phyloP scores from a whole-genome alignment of 2,113 vertebrate genomes.

The Tyrannus savana region DNA sequence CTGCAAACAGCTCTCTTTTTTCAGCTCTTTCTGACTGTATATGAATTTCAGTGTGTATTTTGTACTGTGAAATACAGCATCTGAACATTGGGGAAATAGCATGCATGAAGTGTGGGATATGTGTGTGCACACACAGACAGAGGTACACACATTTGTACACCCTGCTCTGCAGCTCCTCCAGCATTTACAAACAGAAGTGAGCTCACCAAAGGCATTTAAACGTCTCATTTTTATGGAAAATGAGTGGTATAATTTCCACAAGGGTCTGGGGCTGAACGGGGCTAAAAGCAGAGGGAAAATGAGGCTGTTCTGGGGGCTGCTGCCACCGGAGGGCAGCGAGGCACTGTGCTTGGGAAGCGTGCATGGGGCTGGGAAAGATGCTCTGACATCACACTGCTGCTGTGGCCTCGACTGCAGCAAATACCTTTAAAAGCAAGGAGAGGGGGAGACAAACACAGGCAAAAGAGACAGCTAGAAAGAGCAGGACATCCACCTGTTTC shows the following conservation, averaged over 20 bases:
- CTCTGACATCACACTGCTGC: fast-evolving
- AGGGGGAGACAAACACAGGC: fast-evolving
- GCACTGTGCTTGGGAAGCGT: not conserved
- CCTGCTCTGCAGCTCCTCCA: not conserved
- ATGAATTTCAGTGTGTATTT: not conserved
- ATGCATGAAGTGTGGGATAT: too few relatives aligned
- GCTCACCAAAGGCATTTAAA: not conserved
- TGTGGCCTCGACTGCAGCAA: not conserved
- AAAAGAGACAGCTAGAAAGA: not conserved
- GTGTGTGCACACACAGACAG: not conserved
- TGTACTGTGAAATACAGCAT: not conserved
- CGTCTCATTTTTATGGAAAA: not conserved
- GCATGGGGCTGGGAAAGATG: fast-evolving
- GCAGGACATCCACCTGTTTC: not conserved
- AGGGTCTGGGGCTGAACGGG: not conserved
- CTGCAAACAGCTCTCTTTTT: not conserved
- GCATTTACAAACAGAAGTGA: not conserved
- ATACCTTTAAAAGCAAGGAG: not conserved
- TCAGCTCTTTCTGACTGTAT: not conserved
- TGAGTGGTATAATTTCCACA: fast-evolving
- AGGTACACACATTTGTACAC: fast-evolving
- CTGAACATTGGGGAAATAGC: not conserved
- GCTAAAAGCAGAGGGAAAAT: not conserved
- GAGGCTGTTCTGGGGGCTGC: not conserved
- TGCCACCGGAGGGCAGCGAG: slow-evolving; percentile 50